Conservation (phyloP, 2,888 invertebrate genomes). For the Idaea aversata region DNA sequence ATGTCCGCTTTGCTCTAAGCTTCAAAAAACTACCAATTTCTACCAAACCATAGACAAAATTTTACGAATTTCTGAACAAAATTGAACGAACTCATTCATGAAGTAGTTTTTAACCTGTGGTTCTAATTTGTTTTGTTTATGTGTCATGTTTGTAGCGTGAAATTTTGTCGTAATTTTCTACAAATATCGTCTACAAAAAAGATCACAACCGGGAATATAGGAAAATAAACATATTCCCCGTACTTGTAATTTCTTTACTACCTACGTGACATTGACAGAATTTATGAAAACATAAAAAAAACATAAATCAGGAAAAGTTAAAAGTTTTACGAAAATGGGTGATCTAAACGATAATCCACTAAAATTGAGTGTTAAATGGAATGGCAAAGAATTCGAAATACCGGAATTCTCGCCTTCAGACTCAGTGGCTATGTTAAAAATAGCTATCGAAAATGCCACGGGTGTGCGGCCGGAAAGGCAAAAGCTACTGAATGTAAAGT, state of each 20-base stretch:
- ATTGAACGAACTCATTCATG: background rate
- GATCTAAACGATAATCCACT: conserved; percentile 71
- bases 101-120: background rate
- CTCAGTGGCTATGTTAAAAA: conserved; percentile 91
- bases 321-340: conserved; percentile 56
- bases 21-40: background rate
- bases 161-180: conserved; percentile 15
- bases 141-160: conserved; percentile 52
- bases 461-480: conserved; percentile 96
- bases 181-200: background rate
- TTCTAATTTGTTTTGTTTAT: conserved; percentile 54
- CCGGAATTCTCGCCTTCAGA: conserved; percentile 87
- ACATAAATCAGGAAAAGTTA: background rate
- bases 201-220: background rate
- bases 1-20: background rate
- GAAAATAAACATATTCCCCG: background rate
- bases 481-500: conserved; percentile 94
- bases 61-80: conserved; percentile 3
- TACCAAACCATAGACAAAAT: background rate
- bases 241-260: conserved; percentile 26
- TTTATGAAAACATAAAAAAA: background rate
- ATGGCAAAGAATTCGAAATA: conserved; percentile 93
- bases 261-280: background rate
- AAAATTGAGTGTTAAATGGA: conserved; percentile 92
- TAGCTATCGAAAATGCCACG: conserved; percentile 91